phyloP scores from a whole-genome alignment of 2,888 invertebrate species.

The Mactromeris polynyma region DNA sequence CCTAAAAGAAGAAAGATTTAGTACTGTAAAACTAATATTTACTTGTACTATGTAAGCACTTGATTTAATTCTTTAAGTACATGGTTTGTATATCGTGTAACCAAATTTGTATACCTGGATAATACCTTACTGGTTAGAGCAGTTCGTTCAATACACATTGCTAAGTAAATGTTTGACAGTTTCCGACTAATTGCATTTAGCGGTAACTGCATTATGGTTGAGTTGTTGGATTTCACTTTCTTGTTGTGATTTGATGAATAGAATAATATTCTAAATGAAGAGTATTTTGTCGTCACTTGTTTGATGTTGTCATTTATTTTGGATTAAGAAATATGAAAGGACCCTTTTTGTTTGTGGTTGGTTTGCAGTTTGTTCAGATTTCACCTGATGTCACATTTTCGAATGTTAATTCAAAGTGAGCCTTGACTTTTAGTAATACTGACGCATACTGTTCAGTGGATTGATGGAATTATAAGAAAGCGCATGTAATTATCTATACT shows the following conservation, averaged over 20 bases:
- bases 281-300: slow-evolving; percentile 34
- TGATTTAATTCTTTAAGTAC: not conserved
- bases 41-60: not conserved
- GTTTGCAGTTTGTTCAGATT: not conserved
- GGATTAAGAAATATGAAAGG: not conserved
- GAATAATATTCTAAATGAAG: not conserved
- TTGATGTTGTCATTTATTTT: slow-evolving; percentile 27
- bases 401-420: too few relatives aligned
- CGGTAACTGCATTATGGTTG: slow-evolving; percentile 14
- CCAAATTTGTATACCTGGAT: slow-evolving; percentile 14
- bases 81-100: not conserved
- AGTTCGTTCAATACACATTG: slow-evolving; percentile 31
- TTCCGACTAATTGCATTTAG: slow-evolving; percentile 47
- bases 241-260: not conserved
- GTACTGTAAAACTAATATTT: slow-evolving; percentile 7
- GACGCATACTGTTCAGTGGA: too few relatives aligned
- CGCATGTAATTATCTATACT: too few relatives aligned
- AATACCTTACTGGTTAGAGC: slow-evolving; percentile 14
- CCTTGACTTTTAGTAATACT: too few relatives aligned
- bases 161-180: slow-evolving; percentile 46
- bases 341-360: not conserved
- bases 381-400: not conserved
- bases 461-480: too few relatives aligned
- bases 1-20: not conserved
- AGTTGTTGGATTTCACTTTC: slow-evolving; percentile 9